Conservation (phyloP, 1,140 invertebrate genomes). For the Dendrolimus punctatus region DNA sequence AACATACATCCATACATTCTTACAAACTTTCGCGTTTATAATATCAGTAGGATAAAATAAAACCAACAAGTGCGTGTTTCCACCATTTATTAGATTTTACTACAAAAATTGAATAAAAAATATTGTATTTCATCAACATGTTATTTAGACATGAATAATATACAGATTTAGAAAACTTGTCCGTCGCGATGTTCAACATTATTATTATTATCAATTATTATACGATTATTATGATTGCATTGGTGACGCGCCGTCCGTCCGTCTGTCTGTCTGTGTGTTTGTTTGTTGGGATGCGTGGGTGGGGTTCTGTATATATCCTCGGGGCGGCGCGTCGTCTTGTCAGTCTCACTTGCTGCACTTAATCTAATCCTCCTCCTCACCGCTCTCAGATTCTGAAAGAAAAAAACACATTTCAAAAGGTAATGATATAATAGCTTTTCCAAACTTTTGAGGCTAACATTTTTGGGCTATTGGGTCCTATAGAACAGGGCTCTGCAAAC, state of each 20-base stretch:
- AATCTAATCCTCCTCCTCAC: constrained; percentile 63
- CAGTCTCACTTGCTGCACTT: constrained; percentile 67
- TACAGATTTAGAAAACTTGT: constrained; percentile 59
- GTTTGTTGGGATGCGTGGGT: constrained; percentile 6
- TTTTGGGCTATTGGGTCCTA: no score
- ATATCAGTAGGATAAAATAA: constrained; percentile 21
- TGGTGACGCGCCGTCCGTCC: constrained; percentile 2
- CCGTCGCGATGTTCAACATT: constrained; percentile 17
- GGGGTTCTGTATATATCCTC: constrained; percentile 9
- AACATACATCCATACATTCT: no score
- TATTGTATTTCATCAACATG: constrained; percentile 67
- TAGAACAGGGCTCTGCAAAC: no score
- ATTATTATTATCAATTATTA: constrained; percentile 27
- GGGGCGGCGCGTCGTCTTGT: constrained; percentile 41
- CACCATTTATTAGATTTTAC: constrained; percentile 68
- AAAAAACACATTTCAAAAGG: neutral
- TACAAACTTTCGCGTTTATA: no score
- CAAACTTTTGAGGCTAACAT: no score
- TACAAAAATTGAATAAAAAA: constrained; percentile 72
- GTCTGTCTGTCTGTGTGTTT: constrained; percentile 2
- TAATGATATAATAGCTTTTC: neutral
- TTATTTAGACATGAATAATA: constrained; percentile 64
- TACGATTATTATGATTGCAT: neutral
- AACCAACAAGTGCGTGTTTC: constrained; percentile 48
- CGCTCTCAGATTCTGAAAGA: constrained; percentile 55